Evolutionary conservation across 23 tunicate genomes (phyloP).

Genomic region (Clavelina lepadiformis): DNA sequence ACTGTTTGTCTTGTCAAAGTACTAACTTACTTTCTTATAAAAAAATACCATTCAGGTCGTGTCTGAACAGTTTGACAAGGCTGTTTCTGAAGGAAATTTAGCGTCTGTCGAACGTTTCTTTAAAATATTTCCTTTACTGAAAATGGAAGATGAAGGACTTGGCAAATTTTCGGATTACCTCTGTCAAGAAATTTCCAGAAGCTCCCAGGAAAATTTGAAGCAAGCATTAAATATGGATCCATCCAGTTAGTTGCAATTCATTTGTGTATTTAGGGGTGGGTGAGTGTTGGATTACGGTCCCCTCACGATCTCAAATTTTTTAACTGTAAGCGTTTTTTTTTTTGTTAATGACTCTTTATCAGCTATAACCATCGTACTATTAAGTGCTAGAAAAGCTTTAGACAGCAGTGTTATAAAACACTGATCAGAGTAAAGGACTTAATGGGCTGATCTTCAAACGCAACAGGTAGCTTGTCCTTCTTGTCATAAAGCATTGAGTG

Average conservation of each 20-base stretch:
- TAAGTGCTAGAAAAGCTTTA: neutral
- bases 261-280: neutral
- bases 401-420: no score
- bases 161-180: conserved; percentile 69
- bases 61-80: conserved; percentile 74
- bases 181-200: conserved; percentile 73
- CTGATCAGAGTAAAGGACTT: no score
- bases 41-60: conserved; percentile 54
- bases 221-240: conserved; percentile 57
- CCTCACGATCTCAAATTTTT: no score
- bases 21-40: no score
- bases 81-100: conserved; percentile 60
- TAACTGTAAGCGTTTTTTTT: no score
- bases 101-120: conserved; percentile 79
- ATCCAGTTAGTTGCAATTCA: conserved; percentile 12
- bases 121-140: conserved; percentile 85
- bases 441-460: no score
- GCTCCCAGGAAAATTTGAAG: conserved; percentile 70
- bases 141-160: conserved; percentile 91
- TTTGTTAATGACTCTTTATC: neutral
- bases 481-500: no score
- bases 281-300: no score
- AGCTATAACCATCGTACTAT: neutral
- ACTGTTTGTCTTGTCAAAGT: no score
- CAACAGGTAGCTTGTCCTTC: no score